phyloP scores from a whole-genome alignment of 1,140 invertebrate genomes.

The Piezodorus guildinii region DNA sequence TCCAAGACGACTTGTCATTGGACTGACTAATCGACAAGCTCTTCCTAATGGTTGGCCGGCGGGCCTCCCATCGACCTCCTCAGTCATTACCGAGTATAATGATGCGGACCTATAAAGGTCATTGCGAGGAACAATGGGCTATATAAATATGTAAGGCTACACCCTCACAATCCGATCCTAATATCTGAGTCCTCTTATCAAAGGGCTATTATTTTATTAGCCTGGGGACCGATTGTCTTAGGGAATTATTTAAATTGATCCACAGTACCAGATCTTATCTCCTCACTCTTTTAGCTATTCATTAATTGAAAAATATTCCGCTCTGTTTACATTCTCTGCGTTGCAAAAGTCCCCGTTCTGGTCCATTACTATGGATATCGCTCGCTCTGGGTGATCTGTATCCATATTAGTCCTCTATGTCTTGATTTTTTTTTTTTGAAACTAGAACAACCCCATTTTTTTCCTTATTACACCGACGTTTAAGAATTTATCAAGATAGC shows the following conservation, averaged over 20 bases:
- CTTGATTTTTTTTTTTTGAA: too few relatives aligned
- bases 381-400: too few relatives aligned
- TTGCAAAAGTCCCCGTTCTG: too few relatives aligned
- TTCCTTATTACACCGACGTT: too few relatives aligned
- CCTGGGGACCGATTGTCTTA: neutral
- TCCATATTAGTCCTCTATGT: too few relatives aligned
- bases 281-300: neutral
- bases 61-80: neutral
- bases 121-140: slow-evolving; percentile 2
- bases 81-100: slow-evolving; percentile 7
- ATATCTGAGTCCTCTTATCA: neutral
- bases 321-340: too few relatives aligned
- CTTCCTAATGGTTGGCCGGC: too few relatives aligned
- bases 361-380: too few relatives aligned
- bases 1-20: too few relatives aligned
- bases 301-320: slow-evolving; percentile 9
- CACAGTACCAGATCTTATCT: neutral
- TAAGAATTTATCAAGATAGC: too few relatives aligned
- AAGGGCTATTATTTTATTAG: slow-evolving; percentile 2
- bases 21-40: too few relatives aligned
- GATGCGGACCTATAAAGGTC: neutral
- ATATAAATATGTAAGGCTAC: slow-evolving; percentile 9
- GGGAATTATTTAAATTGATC: neutral
- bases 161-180: slow-evolving; percentile 2
- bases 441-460: too few relatives aligned